Evolutionary conservation across 2,888 invertebrate species (phyloP).

Genomic region (Horisme vitalbata): DNA sequence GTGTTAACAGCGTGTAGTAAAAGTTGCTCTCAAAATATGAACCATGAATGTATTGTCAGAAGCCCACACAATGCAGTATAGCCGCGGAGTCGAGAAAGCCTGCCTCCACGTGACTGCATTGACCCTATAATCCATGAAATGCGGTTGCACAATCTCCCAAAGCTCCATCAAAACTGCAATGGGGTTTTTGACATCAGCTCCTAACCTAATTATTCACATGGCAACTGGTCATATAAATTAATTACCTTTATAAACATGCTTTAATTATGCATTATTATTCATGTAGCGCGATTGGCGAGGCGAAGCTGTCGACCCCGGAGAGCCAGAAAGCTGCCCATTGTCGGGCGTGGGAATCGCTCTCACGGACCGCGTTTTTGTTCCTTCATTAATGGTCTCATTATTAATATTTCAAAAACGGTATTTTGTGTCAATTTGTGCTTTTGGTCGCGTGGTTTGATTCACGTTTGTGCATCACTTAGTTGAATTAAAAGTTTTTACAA

Average conservation of each 20-base stretch:
- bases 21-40: no score
- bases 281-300: slow-evolving; percentile 46
- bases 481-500: neutral
- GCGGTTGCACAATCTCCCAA: neutral
- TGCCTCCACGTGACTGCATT: no score
- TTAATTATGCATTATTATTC: slow-evolving; percentile 70
- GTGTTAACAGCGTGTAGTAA: neutral
- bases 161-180: slow-evolving; percentile 23
- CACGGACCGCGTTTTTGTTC: slow-evolving; percentile 57
- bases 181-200: slow-evolving; percentile 32
- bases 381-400: slow-evolving; percentile 73
- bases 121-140: no score
- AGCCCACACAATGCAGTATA: no score
- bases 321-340: slow-evolving; percentile 58
- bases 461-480: slow-evolving; percentile 10
- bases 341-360: slow-evolving; percentile 53
- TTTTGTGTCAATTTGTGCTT: slow-evolving; percentile 48
- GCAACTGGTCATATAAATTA: slow-evolving; percentile 58
- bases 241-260: slow-evolving; percentile 70
- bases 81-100: no score
- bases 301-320: slow-evolving; percentile 42
- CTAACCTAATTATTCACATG: slow-evolving; percentile 38
- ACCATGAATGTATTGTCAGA: no score
- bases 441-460: slow-evolving; percentile 32
- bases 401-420: slow-evolving; percentile 78